Conservation (phyloP, 1,140 invertebrate species). For the Drosophila willistoni region DNA sequence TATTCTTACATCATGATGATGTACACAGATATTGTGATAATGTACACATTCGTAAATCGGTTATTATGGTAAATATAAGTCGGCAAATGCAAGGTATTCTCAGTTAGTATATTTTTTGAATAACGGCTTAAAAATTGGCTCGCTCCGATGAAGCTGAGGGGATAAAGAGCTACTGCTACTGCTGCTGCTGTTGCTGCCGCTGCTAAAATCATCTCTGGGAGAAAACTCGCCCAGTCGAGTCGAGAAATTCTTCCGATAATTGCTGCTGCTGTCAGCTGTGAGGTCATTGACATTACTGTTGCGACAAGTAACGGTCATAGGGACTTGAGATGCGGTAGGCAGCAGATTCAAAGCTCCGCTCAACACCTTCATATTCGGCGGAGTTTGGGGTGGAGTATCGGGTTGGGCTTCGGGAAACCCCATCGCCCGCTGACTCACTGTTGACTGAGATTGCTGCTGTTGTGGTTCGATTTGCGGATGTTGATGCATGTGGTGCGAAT, state of each 20-base stretch:
- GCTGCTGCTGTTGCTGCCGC: conserved; percentile 85
- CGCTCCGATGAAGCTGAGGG: conserved; percentile 85
- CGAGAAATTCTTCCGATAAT: conserved; percentile 70
- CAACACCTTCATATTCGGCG: conserved; percentile 94
- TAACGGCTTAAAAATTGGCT: conserved; percentile 89
- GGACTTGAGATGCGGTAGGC: conserved; percentile 84
- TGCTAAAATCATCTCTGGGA: conserved; percentile 82
- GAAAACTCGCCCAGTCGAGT: conserved; percentile 80
- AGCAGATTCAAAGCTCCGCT: conserved; percentile 87
- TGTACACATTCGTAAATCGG: background rate
- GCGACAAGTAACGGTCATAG: conserved; percentile 85
- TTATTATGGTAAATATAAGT: background rate
- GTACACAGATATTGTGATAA: no score
- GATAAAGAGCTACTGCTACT: conserved; percentile 85
- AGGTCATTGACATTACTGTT: conserved; percentile 75
- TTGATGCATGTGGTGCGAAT: conserved; percentile 25
- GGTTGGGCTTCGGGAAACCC: conserved; percentile 94
- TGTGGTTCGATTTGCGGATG: conserved; percentile 38
- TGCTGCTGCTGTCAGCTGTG: conserved; percentile 83
- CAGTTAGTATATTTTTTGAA: conserved; percentile 90
- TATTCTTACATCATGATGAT: no score
- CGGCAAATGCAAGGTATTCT: background rate
- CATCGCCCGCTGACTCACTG: conserved; percentile 84
- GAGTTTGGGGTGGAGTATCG: conserved; percentile 94
- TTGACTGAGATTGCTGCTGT: conserved; percentile 65